phyloP scores from a whole-genome alignment of 30 jellyfish, hydroid and myxozoan genomes.

The Chrysaora quinquecirrha region DNA sequence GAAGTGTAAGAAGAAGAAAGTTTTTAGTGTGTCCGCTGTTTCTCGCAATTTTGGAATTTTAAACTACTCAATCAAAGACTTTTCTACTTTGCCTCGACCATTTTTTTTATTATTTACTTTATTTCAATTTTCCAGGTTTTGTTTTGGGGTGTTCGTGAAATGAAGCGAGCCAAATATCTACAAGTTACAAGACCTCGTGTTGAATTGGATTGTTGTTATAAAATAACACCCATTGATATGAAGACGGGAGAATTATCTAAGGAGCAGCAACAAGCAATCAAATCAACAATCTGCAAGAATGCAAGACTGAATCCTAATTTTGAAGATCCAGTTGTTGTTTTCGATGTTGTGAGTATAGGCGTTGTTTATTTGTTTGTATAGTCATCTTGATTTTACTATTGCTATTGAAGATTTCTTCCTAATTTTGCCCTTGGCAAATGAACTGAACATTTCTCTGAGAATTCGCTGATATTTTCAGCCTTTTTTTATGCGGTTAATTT shows the following conservation, averaged over 20 bases:
- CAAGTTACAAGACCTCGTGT: constrained; percentile 83
- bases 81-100: not conserved
- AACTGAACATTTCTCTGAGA: too few relatives aligned
- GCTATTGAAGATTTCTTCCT: too few relatives aligned
- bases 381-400: too few relatives aligned
- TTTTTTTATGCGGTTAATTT: too few relatives aligned
- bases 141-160: constrained; percentile 98
- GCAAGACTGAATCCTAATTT: constrained; percentile 90
- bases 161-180: constrained; percentile 85
- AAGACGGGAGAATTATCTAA: constrained; percentile 46
- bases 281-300: constrained; percentile 80
- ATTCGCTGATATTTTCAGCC: too few relatives aligned
- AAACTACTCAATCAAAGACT: not conserved
- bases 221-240: constrained; percentile 36
- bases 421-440: too few relatives aligned
- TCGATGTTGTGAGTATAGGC: constrained; percentile 89
- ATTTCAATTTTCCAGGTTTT: constrained; percentile 51
- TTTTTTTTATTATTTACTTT: not conserved
- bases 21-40: too few relatives aligned
- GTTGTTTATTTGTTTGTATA: too few relatives aligned
- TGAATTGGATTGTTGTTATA: constrained; percentile 92
- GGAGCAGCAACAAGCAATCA: constrained; percentile 56
- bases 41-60: too few relatives aligned
- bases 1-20: too few relatives aligned
- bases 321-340: constrained; percentile 91